Conservation (phyloP, 1,140 invertebrate genomes). For the Papilio machaon region DNA sequence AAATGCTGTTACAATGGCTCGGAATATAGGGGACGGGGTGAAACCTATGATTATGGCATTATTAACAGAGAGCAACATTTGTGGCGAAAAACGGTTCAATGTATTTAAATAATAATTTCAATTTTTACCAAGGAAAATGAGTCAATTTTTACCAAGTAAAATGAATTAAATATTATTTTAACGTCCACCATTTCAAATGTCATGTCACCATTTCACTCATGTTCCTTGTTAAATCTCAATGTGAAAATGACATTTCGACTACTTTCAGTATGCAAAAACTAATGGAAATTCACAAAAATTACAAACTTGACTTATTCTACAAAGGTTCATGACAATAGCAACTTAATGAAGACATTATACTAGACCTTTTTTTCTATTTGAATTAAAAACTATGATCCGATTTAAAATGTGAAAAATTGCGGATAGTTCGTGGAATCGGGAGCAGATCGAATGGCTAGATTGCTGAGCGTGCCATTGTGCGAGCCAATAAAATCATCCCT, state of each 20-base stretch:
- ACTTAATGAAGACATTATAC: slow-evolving; percentile 4
- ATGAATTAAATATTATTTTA: slow-evolving; percentile 12
- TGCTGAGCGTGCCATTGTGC: slow-evolving; percentile 63
- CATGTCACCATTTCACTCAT: not conserved
- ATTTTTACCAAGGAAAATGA: slow-evolving; percentile 22
- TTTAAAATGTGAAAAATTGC: slow-evolving; percentile 59
- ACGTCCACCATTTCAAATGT: not conserved
- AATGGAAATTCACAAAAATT: not conserved
- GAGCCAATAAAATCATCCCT: slow-evolving; percentile 73
- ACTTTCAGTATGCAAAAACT: not conserved
- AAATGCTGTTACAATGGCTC: not conserved
- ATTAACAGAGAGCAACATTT: slow-evolving; percentile 67
- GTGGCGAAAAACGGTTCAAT: slow-evolving; percentile 68
- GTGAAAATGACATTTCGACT: slow-evolving; percentile 1
- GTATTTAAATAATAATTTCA: slow-evolving; percentile 42
- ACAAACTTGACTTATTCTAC: not conserved
- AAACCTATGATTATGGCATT: slow-evolving; percentile 78
- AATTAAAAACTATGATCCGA: slow-evolving; percentile 11
- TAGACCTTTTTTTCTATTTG: not conserved
- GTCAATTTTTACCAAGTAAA: slow-evolving; percentile 23
- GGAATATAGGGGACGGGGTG: slow-evolving; percentile 53
- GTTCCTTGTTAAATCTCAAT: not conserved
- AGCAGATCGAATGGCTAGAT: slow-evolving; percentile 61
- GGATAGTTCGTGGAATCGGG: slow-evolving; percentile 64
- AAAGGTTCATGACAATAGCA: slow-evolving; percentile 9